phyloP scores from a whole-genome alignment of 2,888 invertebrate species.

The Acleris cristana region DNA sequence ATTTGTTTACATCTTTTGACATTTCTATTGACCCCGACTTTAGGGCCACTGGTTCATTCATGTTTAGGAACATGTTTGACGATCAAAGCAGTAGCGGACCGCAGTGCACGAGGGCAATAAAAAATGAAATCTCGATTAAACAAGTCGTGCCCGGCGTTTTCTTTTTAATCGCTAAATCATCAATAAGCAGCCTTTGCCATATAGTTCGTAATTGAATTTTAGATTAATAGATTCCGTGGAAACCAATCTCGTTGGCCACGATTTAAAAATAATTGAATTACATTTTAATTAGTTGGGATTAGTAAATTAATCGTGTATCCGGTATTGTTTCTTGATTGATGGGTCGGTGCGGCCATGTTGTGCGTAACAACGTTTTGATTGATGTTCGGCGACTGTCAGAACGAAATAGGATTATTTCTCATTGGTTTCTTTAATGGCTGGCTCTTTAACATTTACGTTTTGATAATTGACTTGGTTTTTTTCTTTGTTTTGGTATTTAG shows the following conservation, averaged over 20 bases:
- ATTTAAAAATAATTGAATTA: slow-evolving; percentile 63
- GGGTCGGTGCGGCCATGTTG: slow-evolving; percentile 62
- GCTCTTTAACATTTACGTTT: slow-evolving; percentile 35
- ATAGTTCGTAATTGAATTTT: slow-evolving; percentile 68
- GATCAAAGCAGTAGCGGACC: slow-evolving; percentile 29
- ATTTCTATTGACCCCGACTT: too few species aligned
- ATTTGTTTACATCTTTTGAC: too few species aligned
- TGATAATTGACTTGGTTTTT: slow-evolving; percentile 30
- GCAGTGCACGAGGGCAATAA: slow-evolving; percentile 1
- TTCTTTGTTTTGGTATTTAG: slow-evolving; percentile 24
- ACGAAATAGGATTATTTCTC: slow-evolving; percentile 62
- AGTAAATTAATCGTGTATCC: slow-evolving; percentile 60
- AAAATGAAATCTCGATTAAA: slow-evolving; percentile 30
- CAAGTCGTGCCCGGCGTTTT: slow-evolving; percentile 45
- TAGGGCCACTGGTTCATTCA: too few species aligned
- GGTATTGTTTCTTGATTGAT: slow-evolving; percentile 56
- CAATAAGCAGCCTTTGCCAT: slow-evolving; percentile 55
- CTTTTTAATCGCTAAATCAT: slow-evolving; percentile 61
- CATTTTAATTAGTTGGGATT: slow-evolving; percentile 68
- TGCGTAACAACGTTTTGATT: slow-evolving; percentile 65
- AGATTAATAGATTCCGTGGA: slow-evolving; percentile 69
- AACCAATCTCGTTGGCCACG: slow-evolving; percentile 55
- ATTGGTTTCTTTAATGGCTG: slow-evolving; percentile 52
- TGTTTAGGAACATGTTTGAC: too few species aligned
- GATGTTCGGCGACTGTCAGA: slow-evolving; percentile 61